phyloP scores from a whole-genome alignment of 1,140 invertebrate genomes.

The Bombus pyrosoma region DNA sequence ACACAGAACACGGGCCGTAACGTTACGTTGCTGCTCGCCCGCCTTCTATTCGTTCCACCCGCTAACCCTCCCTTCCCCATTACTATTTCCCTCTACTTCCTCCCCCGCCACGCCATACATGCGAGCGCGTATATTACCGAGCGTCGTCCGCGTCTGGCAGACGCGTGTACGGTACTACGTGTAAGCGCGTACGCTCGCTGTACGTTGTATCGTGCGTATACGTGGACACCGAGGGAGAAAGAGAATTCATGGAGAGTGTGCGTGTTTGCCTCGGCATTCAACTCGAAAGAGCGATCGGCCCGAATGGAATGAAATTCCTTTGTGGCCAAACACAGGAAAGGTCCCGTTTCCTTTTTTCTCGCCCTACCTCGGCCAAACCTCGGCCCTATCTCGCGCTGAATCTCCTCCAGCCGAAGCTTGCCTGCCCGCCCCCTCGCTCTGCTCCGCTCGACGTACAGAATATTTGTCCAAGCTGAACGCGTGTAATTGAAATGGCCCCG shows the following conservation, averaged over 20 bases:
- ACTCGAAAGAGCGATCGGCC: constrained; percentile 52
- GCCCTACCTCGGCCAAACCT: too few species aligned
- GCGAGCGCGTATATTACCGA: constrained; percentile 18
- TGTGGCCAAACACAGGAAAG: constrained; percentile 56
- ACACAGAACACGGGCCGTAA: constrained; percentile 7
- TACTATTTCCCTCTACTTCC: neutral
- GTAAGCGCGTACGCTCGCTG: neutral
- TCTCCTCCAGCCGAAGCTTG: too few species aligned
- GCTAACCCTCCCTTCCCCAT: neutral
- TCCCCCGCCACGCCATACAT: neutral
- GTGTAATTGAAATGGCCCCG: constrained; percentile 62
- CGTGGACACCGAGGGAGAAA: constrained; percentile 34
- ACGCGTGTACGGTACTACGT: neutral
- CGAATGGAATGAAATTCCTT: constrained; percentile 66
- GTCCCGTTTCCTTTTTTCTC: neutral
- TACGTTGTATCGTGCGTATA: neutral
- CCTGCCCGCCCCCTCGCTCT: too few species aligned
- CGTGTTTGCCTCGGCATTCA: constrained; percentile 28
- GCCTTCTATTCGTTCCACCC: constrained; percentile 44
- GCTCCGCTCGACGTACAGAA: neutral
- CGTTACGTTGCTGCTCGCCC: constrained; percentile 18
- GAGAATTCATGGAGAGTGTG: constrained; percentile 44
- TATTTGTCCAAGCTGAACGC: constrained; percentile 50
- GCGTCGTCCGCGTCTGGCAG: neutral
- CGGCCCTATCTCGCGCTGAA: too few species aligned